Base-by-base conservation (phyloP, 2,888 invertebrate species). In the Leucoma salicis region DNA sequence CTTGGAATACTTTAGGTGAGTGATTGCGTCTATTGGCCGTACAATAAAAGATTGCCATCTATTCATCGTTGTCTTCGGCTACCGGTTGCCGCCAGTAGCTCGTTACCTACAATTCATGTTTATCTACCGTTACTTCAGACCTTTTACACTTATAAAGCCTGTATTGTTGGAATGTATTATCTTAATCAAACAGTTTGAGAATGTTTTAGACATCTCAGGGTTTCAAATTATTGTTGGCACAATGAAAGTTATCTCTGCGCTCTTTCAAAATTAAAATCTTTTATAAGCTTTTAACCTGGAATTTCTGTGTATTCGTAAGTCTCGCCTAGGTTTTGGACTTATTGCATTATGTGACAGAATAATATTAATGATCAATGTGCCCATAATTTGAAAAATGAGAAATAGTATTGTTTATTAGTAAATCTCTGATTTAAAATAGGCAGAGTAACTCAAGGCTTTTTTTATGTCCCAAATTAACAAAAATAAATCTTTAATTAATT, bases 51-150 rank as follows among this genome's bases (percentile, higher is more conserved):
- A 59, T 59, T 40, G 25, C 35, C 14, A 55, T 57, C 60, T 34
- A 14, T 37, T 27, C 33, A 49, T 55, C 57, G 55, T 57, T 35
- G 35, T 18, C 12, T 15, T 18, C 13, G 31, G 34, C 52, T 37
- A 27, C 46, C 55, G n/a, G 25, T 10, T 42, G 41, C 46, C 28
- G 8, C 31, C 38, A 33, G 33, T 28, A 25, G 27, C 11, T n/a
- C 27, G 11, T 1, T 27, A 11, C 11, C 29, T 12, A 7, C 18
- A 31, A 12, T 18, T 31, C 25, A 13, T 11, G 32, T 32, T 13
- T n/a, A 31, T 24, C 31, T 31, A 43, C 52, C 48, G 60, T 55
- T 51, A 46, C 42, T 45, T 2, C 36, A 44, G 59, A 54, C 52
- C 52, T 57, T 55, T 59, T 48, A 47, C 42, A 59, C 51, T 39